Evolutionary conservation across 2,113 vertebrate species (phyloP), one percentile per base, ranked within the genome.

Genomic region (Ictidomys tridecemlineatus): DNA sequence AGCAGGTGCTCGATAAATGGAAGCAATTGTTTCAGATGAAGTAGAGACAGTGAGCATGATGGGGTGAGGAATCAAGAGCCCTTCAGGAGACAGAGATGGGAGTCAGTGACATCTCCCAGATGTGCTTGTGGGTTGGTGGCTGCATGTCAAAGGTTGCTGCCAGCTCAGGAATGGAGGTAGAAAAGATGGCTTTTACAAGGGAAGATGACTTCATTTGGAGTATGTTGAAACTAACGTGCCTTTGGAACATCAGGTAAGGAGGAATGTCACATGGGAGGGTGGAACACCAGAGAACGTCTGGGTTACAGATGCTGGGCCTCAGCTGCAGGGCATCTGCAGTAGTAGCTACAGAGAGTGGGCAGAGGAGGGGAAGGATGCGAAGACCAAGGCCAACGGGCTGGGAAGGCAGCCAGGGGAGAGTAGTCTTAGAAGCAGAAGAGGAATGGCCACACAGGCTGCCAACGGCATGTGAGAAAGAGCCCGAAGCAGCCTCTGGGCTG

Each of bases 401-500:
- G 87, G 78, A 65, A 10, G 65, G 63, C 6, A 32, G 42, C 80
- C 8, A 7, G 30, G 63, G 24, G 24, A 34, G 28, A 20, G 22
- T 32, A 48, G n/a, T 37, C 45, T 78, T 58, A 28, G 94, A 73
- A 56, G 74, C 76, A 51, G 48, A 51, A 45, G 85, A 39, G 20
- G 72, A 37, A 7, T 4, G 56, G 2, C 12, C 0, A 0, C 79
- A 17, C 39, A 8, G 24, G 20, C 86, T n/a, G 34, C 16, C 45
- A 16, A 1, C 12, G 9, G 26, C 63, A 2, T 1, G 0, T 42
- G 56, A 53, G 77, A 63, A n/a, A 4, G 56, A 73, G 13, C 20
- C 3, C 17, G 2, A 30, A 12, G 58, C 58, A 4, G 30, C 58
- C 0, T 0, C 34, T 2, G 76, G 51, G 42, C 20, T 26, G 63